Percentiles rank a stretch among this genome's conserved stretches.
Evolutionary conservation across 53 echinoderm and acorn worm species (phyloP).

Genomic region (Crossaster papposus): DNA sequence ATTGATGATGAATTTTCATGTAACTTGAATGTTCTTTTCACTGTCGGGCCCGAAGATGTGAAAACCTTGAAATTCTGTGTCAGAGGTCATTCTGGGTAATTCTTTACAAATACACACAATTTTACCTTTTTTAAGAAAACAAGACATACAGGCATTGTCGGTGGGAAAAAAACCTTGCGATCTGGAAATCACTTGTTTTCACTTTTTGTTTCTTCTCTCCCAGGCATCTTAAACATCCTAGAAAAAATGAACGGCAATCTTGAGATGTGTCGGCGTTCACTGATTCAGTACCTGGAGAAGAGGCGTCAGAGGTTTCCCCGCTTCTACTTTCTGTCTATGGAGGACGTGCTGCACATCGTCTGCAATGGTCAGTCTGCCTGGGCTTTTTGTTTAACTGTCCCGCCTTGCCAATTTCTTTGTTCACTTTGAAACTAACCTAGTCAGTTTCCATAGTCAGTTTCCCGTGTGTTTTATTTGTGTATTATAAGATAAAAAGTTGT

Average conservation of each 20-base stretch:
- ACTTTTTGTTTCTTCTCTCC: neutral
- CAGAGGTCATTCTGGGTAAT: no score
- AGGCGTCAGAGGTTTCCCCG: slow-evolving; percentile 91
- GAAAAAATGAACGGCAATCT: slow-evolving; percentile 96
- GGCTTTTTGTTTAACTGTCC: neutral
- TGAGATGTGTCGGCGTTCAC: slow-evolving; percentile 83
- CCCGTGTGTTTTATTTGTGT: no score
- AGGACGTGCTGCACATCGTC: slow-evolving; percentile 96
- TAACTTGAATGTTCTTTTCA: no score
- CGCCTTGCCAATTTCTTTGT: no score
- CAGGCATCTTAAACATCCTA: slow-evolving; percentile 82
- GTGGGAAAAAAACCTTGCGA: no score
- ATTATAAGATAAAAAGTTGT: no score
- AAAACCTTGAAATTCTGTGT: no score
- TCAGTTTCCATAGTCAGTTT: neutral
- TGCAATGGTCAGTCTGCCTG: slow-evolving; percentile 83
- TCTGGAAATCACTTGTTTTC: neutral
- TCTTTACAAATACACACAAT: no score
- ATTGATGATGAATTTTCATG: no score
- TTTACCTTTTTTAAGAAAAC: neutral
- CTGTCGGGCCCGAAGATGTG: no score
- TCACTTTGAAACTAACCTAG: no score
- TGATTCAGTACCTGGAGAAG: slow-evolving; percentile 91
- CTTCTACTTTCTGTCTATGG: slow-evolving; percentile 99
- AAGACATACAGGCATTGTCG: neutral